A percentile compares a stretch with the other conserved stretches of the same genome.
Conservation (phyloP, 2,113 vertebrate genomes). For the Megaceryle torquata region DNA sequence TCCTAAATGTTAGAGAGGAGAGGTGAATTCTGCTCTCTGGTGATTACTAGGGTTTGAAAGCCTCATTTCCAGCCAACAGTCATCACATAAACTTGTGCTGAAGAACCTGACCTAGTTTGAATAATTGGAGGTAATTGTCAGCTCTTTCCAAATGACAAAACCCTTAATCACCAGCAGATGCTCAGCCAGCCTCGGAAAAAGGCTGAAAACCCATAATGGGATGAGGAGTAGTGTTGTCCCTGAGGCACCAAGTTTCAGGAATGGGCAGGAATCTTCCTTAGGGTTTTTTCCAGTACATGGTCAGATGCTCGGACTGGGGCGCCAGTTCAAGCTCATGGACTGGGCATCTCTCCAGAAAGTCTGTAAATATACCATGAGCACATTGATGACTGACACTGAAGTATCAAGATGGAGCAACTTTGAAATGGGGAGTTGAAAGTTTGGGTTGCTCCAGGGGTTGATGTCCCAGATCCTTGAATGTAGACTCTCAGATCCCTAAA, state of each 20-base stretch:
- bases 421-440: background rate
- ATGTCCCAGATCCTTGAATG: background rate
- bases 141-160: constrained; percentile 51
- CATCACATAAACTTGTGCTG: constrained; percentile 19
- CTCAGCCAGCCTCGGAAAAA: constrained; percentile 1
- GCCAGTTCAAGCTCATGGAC: background rate
- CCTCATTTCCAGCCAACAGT: background rate
- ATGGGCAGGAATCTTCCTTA: constrained; percentile 14
- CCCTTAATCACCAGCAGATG: constrained; percentile 58
- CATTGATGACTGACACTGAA: background rate
- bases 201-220: background rate
- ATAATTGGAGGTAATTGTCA: constrained; percentile 52
- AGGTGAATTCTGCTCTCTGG: background rate
- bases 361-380: background rate
- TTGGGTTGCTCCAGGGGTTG: background rate
- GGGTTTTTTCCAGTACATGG: constrained; percentile 26
- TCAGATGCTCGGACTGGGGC: background rate
- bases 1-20: background rate
- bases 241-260: constrained; percentile 30
- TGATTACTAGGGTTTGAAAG: background rate
- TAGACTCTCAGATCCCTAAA: background rate
- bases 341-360: background rate
- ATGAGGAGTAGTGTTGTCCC: background rate
- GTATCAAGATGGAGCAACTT: background rate
- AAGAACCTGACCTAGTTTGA: constrained; percentile 51